Evolutionary conservation across 2,113 vertebrate genomes (phyloP).

Genomic region (Leucopsar rothschildi): DNA sequence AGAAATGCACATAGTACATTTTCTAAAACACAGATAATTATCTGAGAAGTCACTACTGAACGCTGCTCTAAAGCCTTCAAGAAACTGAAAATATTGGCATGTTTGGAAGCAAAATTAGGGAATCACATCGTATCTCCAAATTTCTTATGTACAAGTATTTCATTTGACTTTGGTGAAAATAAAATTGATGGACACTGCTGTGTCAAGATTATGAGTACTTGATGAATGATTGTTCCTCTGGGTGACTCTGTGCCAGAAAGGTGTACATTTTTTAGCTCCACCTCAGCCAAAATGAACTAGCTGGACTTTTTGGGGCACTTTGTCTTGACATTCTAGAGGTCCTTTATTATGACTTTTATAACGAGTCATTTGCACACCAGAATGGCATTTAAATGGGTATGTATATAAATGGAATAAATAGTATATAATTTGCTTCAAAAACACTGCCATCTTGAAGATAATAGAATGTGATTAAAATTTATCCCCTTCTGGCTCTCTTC

Average conservation of each 20-base stretch:
- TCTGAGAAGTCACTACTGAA: not conserved
- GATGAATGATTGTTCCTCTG: not conserved
- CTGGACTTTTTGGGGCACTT: not conserved
- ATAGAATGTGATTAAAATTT: conserved; percentile 1
- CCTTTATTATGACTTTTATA: not conserved
- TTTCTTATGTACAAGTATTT: not conserved
- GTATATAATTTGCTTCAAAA: not conserved
- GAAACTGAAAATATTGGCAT: not conserved
- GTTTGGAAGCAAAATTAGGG: not conserved
- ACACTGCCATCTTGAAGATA: not conserved
- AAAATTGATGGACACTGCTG: not conserved
- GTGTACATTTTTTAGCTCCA: not conserved
- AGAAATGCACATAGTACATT: not conserved
- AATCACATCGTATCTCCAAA: not conserved
- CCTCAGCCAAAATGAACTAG: not conserved
- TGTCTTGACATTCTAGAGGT: not conserved
- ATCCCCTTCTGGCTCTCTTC: not conserved
- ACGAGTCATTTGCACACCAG: not conserved
- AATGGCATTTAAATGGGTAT: not conserved
- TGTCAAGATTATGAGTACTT: not conserved
- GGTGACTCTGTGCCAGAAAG: not conserved
- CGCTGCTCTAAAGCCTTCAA: not conserved
- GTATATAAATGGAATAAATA: not conserved
- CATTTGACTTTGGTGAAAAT: not conserved
- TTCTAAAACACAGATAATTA: not conserved